These are phyloP conservation scores for Gallinago media DNA, from an alignment of 2,113 vertebrate species.

Conservation along the genomic window DNA sequence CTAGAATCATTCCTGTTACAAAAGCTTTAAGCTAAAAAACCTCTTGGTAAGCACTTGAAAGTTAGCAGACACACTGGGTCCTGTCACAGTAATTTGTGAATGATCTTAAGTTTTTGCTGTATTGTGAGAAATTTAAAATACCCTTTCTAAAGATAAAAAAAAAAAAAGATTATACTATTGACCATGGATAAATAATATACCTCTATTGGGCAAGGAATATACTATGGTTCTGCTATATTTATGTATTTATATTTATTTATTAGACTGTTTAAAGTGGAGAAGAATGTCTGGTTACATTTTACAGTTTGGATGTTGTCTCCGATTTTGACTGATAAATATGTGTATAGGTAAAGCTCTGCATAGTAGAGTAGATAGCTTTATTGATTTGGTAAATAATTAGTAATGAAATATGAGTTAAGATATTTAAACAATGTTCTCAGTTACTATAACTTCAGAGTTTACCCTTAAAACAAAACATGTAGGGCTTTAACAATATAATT, in stretches of 20 bases:
- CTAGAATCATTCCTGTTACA: neutral
- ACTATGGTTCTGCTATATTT: constrained; percentile 4
- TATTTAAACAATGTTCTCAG: neutral
- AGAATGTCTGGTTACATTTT: neutral
- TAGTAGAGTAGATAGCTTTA: neutral
- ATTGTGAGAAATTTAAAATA: neutral
- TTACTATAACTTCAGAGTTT: neutral
- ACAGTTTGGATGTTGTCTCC: neutral
- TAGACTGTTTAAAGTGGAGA: neutral
- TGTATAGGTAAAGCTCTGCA: neutral
- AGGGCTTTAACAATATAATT: neutral
- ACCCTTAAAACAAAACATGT: neutral
- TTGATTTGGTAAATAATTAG: neutral
- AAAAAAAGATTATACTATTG: neutral
- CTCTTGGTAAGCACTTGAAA: neutral
- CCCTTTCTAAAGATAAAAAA: neutral
- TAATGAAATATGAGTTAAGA: neutral
- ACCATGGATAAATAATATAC: neutral
- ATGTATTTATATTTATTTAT: constrained; percentile 55
- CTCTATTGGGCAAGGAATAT: neutral
- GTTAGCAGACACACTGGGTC: neutral
- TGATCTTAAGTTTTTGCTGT: neutral
- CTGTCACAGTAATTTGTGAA: neutral
- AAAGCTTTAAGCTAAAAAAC: neutral
- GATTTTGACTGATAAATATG: neutral